phyloP scores from a whole-genome alignment of 53 echinoderm and acorn worm species.

The Echinometra lucunter region DNA sequence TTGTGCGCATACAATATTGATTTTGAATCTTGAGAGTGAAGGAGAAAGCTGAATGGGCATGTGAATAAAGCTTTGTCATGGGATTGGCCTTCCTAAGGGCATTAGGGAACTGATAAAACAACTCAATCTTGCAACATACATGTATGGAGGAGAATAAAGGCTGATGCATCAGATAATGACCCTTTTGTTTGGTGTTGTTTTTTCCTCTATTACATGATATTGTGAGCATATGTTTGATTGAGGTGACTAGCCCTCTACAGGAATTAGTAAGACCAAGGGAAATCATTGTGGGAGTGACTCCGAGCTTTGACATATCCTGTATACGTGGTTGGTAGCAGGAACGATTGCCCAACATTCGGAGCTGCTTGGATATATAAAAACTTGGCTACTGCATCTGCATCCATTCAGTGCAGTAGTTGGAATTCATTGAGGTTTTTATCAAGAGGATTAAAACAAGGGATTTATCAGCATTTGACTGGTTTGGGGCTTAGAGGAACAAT shows the following conservation, averaged over 20 bases:
- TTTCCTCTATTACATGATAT: slow-evolving; percentile 15
- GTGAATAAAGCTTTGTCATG: background rate
- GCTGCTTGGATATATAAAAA: slow-evolving; percentile 32
- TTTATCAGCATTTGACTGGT: background rate
- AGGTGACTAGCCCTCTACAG: slow-evolving; percentile 25
- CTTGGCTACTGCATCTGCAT: background rate
- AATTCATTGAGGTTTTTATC: background rate
- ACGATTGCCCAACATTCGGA: background rate
- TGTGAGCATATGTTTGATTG: slow-evolving; percentile 11
- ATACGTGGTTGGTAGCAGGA: slow-evolving; percentile 34
- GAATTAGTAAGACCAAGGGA: slow-evolving; percentile 62
- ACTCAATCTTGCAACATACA: background rate
- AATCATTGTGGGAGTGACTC: slow-evolving; percentile 47
- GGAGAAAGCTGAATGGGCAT: background rate
- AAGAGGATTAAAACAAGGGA: slow-evolving; percentile 19
- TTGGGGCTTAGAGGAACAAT: background rate
- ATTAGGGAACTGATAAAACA: slow-evolving; percentile 1
- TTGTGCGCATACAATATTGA: background rate
- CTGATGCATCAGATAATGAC: slow-evolving; percentile 7
- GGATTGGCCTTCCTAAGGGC: background rate
- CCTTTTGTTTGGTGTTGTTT: slow-evolving; percentile 27
- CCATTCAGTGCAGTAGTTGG: slow-evolving; percentile 18
- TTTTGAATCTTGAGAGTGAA: background rate
- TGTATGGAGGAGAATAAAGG: background rate
- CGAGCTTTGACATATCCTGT: slow-evolving; percentile 30